Conservation (phyloP, 2,797 vertebrate genomes). For the Coccyzus lansbergi region DNA sequence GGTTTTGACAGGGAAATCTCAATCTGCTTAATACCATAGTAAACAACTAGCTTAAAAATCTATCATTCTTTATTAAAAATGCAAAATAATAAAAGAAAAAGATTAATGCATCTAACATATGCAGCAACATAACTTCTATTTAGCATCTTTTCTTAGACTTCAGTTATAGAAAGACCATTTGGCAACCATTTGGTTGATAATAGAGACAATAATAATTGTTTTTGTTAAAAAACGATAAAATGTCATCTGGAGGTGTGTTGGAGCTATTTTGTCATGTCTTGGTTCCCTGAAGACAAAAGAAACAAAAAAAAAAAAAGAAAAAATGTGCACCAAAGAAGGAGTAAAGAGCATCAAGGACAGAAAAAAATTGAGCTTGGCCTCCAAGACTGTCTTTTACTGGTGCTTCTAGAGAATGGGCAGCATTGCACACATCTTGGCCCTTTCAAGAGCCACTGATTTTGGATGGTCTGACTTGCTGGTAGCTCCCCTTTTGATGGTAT, state of each 20-base stretch:
- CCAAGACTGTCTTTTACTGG: background rate
- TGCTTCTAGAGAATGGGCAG: background rate
- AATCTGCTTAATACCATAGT: background rate
- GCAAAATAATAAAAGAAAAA: background rate
- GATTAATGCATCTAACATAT: background rate
- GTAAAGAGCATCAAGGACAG: background rate
- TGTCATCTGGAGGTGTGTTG: background rate
- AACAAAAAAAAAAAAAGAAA: background rate
- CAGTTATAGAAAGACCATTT: background rate
- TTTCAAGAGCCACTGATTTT: background rate
- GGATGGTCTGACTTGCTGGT: background rate
- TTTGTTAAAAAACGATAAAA: background rate
- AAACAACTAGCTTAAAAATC: slow-evolving; percentile 38
- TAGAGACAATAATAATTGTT: background rate
- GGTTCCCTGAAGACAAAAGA: background rate
- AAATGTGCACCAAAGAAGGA: background rate
- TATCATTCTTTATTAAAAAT: slow-evolving; percentile 29
- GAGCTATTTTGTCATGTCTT: background rate
- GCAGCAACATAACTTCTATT: background rate
- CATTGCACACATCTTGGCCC: background rate
- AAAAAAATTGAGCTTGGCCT: background rate
- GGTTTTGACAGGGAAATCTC: slow-evolving; percentile 32
- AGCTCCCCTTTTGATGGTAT: background rate
- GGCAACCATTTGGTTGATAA: background rate
- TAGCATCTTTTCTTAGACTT: background rate